Base-by-base conservation (phyloP, 2,113 vertebrate species). In the Coptodon bakossiorum region DNA sequence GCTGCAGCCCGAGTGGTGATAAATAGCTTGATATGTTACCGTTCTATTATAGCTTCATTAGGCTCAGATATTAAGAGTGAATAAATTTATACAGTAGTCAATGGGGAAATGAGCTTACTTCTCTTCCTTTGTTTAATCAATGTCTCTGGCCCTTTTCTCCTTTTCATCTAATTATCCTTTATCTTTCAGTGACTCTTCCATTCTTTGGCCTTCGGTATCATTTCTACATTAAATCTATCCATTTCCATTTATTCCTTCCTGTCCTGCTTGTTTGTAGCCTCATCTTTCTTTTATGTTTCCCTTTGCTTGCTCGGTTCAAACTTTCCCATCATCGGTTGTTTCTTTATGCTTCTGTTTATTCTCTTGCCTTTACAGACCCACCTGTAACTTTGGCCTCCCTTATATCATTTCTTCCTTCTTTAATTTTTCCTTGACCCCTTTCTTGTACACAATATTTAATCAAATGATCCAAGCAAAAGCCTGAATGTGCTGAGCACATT, bases 11-110 rank as follows among this genome's bases (percentile, higher is more conserved):
- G 73, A 22, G 22, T 50, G 45, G 82, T 91, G 83, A 94, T 86
- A 50, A 79, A 93, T 29, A 34, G 80, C 78, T 56, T 80, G 76
- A 22, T 86, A 80, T 59, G 80, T 89, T 89, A 78, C 66, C 24
- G 54, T 79, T 81, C 85, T 61, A 90, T 91, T 90, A 87, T 76
- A 45, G 84, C 82, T 90, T 83, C 66, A 90, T 92, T 92, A 87
- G 43, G 57, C 24, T 88, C 78, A 19, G 50, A 52, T 90, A 85
- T 91, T 85, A 91, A 52, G 48, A 88, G 43, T 52, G 53, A 81
- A 88, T 90, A 78, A 85, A 89, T 87, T 83, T 57, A 87, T 71
- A 79, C 17, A 36, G 81, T 84, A 29, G 40, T 90, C 87, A 34
- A 36, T 86, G 52, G 57, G 73, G 81, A 92, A 92, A 90, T 86